Evolutionary conservation across 1,140 invertebrate species (phyloP).

Genomic region (Trichonephila inaurata): DNA sequence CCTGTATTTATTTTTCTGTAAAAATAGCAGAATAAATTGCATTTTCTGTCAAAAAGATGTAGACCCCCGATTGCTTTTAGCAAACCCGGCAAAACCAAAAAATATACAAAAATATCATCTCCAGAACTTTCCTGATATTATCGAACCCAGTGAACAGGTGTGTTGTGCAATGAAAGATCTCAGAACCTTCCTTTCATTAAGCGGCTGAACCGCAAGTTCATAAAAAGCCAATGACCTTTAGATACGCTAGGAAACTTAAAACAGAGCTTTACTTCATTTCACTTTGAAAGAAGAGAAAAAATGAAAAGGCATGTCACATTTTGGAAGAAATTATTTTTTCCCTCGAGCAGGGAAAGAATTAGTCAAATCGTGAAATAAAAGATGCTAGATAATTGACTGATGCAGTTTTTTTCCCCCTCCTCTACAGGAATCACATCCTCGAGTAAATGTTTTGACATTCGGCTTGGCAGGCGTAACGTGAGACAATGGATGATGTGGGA

Average conservation of each 20-base stretch:
- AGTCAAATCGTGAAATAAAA: constrained; percentile 4
- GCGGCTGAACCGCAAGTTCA: background rate
- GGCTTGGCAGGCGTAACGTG: background rate
- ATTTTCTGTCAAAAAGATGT: background rate
- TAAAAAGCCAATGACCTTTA: background rate
- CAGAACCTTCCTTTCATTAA: background rate
- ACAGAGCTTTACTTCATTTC: background rate
- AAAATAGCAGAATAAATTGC: background rate
- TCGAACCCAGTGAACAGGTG: background rate
- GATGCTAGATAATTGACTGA: background rate
- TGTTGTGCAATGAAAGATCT: background rate
- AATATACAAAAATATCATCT: background rate
- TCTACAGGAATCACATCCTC: background rate
- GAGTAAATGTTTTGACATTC: constrained; percentile 15
- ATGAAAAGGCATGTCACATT: background rate
- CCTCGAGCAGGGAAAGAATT: background rate
- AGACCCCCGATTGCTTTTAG: background rate
- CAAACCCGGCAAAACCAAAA: background rate
- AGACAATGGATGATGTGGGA: background rate
- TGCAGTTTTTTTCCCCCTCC: background rate
- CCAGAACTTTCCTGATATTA: background rate
- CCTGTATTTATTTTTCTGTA: background rate
- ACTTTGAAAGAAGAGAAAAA: background rate
- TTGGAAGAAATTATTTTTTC: background rate
- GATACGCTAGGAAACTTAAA: background rate